Base-by-base conservation (phyloP, 2,113 vertebrate species). In the Pampusana beccarii region DNA sequence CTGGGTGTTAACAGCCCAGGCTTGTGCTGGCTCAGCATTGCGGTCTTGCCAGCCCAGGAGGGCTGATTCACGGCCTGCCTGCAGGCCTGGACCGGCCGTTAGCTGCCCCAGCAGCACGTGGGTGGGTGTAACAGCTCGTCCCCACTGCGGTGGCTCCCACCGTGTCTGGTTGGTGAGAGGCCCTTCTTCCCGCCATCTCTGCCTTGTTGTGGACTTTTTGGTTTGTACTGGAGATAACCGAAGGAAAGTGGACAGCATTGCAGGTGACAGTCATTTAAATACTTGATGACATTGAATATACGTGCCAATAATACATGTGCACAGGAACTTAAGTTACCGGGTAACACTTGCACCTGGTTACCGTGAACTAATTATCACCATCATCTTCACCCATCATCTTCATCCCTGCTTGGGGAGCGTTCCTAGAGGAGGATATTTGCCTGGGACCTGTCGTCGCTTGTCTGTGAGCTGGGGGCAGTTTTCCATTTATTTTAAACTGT, bases 91-190 rank as follows among this genome's bases (percentile, higher is more conserved):
- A 5, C 33, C 17, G 34, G 40, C 34, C 1, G 0, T 17, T 38
- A 31, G 57, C 64, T 77, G 51, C 64, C 25, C 44, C 58, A 26
- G 77, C n/a, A 84, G 50, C 57, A 17, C 1, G 0, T 9, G 54
- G 50, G 2, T 9, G 34, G 36, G 10, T 28, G 33, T 26, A 10
- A 12, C 20, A 77, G 29, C 71, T 61, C 4, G 0, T 54, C 38
- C 24, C 14, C 33, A 3, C 24, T 0, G 0, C 6, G 6, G 15
- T 24, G 26, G 8, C 38, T 67, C 17, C 34, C 19, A 19, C 3
- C 36, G 50, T 54, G 29, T 57, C 40, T 29, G 54, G 4, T 2
- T 10, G 58, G 38, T 23, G 84, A 34, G 67, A 77, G 16, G 16
- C 42, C 16, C 42, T 44, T 44, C 42, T 44, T 44, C 42, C 70